Base-by-base conservation (phyloP, 2,888 invertebrate species). In the Dermolepida albohirtum region DNA sequence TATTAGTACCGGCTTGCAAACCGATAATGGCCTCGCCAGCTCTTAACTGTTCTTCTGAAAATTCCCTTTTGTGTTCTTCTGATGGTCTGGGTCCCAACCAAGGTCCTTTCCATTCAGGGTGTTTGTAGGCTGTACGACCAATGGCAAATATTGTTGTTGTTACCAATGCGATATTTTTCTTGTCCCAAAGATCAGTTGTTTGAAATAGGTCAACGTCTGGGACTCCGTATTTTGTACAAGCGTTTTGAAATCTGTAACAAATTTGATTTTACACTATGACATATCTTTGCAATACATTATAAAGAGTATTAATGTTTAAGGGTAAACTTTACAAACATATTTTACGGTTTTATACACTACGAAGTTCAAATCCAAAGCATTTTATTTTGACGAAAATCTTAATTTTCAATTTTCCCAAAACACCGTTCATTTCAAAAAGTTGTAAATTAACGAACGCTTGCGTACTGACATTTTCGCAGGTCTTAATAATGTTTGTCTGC, bases 141-240 rank as follows among this genome's bases (percentile, higher is more conserved):
- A 97, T 87, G 12, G 96, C 93, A 78, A 93, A 93, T 77, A 97
- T 91, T 59, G 95, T 94, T 77, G 91, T 90, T 62, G 96, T 93
- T 54, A 97, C 96, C 67, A 93, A 89, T 40, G 91, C 89, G 73
- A 97, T 93, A 82, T 97, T 96, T 84, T 95, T 94, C 78, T 89
- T 89, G 81, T 97, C 97, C 88, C 93, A 96, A 29, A 97, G 87
- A 79, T 97, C 97, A 0, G 95, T 94, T 1, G 96, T 93, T 84
- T 96, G 95, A 87, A 96, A 96, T 10, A 93, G 87, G 80, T 96
- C 96, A 0, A 90, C 89, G 74, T 94, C 93, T 5, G 93, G 89
- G 0, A 97, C 93, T 62, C 96, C 97, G 77, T 95, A 92, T 76
- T 88, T 89, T 50, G 90, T 87, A 78, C 93, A 93, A 1, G 93